Percentiles rank a stretch among this genome's conserved stretches.
phyloP scores from a whole-genome alignment of 2,888 invertebrate species.

The Alcis repandata region DNA sequence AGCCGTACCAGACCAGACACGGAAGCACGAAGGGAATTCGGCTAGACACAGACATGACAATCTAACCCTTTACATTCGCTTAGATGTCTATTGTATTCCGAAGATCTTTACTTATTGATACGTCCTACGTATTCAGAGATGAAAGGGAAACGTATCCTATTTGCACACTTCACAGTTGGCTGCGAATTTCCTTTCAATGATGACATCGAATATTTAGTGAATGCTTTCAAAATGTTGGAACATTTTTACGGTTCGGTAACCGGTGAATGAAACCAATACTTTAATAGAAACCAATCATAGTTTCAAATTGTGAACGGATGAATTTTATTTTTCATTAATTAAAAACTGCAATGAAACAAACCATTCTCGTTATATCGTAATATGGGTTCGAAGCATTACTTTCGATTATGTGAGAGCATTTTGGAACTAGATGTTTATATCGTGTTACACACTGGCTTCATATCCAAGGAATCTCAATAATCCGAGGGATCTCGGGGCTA shows the following conservation, averaged over 20 bases:
- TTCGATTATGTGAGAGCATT: neutral
- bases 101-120: conserved; percentile 30
- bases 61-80: conserved; percentile 16
- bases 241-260: conserved; percentile 9
- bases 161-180: conserved; percentile 20
- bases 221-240: conserved; percentile 9
- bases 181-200: conserved; percentile 19
- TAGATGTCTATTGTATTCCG: conserved; percentile 21
- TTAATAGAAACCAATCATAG: neutral
- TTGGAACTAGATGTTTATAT: neutral
- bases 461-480: conserved; percentile 45
- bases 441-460: conserved; percentile 13
- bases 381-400: neutral
- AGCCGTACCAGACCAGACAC: conserved; percentile 31
- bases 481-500: conserved; percentile 48
- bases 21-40: conserved; percentile 28
- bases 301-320: neutral
- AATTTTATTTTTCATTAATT: neutral
- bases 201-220: conserved; percentile 15
- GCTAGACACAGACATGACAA: conserved; percentile 25
- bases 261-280: neutral
- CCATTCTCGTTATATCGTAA: neutral
- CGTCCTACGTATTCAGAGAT: conserved; percentile 10
- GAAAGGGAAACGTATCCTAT: conserved; percentile 23
- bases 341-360: neutral